These are phyloP conservation scores for Aphelenchoides fujianensis DNA, from an alignment of 1,140 invertebrate species.

Conservation along the genomic window DNA sequence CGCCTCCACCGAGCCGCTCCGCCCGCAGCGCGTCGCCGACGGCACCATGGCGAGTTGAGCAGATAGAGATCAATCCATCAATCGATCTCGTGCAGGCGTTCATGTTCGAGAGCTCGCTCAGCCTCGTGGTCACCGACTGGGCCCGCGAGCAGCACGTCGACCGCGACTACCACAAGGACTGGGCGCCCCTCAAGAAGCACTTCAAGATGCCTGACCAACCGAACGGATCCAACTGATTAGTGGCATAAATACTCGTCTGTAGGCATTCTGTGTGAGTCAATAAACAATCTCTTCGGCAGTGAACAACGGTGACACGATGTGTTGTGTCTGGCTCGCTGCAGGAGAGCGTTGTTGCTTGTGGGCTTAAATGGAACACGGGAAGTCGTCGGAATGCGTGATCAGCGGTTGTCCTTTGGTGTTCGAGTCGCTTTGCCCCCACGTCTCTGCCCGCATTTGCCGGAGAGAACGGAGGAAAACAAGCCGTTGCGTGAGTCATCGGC, in stretches of 20 bases:
- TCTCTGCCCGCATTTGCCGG: background rate
- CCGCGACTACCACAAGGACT: constrained; percentile 79
- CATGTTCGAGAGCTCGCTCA: constrained; percentile 94
- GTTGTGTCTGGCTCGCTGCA: background rate
- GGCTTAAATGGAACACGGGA: too few relatives aligned
- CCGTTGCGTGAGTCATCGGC: too few relatives aligned
- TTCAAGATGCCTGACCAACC: background rate
- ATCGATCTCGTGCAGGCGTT: constrained; percentile 72
- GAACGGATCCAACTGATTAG: background rate
- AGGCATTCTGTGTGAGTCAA: background rate
- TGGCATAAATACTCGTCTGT: background rate
- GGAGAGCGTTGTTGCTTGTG: too few relatives aligned
- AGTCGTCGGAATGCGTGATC: too few relatives aligned
- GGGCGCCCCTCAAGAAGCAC: constrained; percentile 73
- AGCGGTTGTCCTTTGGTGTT: too few relatives aligned
- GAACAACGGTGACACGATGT: too few relatives aligned
- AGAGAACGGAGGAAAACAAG: too few relatives aligned
- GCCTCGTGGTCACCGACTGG: constrained; percentile 85
- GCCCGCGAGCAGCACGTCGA: constrained; percentile 78
- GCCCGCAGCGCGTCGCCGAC: constrained; percentile 79
- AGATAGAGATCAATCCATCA: background rate
- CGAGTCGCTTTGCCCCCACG: too few relatives aligned
- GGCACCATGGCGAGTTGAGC: constrained; percentile 78
- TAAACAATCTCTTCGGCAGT: too few relatives aligned
- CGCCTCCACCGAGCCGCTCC: constrained; percentile 73